Evolutionary conservation across 2,888 invertebrate genomes (phyloP).

Genomic region (Meiosimyza platycephala): DNA sequence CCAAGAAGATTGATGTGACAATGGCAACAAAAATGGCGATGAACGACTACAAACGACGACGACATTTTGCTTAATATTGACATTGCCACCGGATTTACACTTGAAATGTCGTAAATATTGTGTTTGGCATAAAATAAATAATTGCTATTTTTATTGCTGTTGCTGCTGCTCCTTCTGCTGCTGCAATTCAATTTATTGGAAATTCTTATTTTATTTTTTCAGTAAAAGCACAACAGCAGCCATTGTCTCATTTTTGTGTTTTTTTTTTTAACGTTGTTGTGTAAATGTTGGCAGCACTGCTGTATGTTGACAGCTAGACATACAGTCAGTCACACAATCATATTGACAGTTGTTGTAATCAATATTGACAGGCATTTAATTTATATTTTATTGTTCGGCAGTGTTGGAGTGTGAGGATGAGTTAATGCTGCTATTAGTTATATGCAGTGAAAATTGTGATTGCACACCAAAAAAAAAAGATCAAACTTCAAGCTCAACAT

Average conservation of each 20-base stretch:
- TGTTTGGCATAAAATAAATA: slow-evolving; percentile 36
- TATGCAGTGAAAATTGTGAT: too few species aligned
- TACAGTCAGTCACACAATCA: too few species aligned
- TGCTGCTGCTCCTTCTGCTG: slow-evolving; percentile 36
- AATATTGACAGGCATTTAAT: slow-evolving; percentile 54
- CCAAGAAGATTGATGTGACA: slow-evolving; percentile 45
- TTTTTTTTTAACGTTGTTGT: not conserved
- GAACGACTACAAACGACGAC: slow-evolving; percentile 13
- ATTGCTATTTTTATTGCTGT: slow-evolving; percentile 45
- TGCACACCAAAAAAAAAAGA: too few species aligned
- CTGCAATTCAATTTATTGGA: slow-evolving; percentile 1
- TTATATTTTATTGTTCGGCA: slow-evolving; percentile 41
- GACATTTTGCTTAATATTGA: slow-evolving; percentile 42
- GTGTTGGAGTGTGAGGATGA: not conserved
- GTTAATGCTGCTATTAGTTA: not conserved
- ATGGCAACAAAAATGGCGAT: slow-evolving; percentile 25
- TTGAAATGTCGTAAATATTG: slow-evolving; percentile 40
- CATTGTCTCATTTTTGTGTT: slow-evolving; percentile 23
- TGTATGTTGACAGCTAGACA: slow-evolving; percentile 27
- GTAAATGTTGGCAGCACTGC: slow-evolving; percentile 31
- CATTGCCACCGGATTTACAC: slow-evolving; percentile 46
- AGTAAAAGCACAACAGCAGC: slow-evolving; percentile 32
- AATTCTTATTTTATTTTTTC: not conserved
- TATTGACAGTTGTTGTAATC: slow-evolving; percentile 53
- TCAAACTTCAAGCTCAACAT: too few species aligned